Evolutionary conservation across 2,888 invertebrate species (phyloP).

Genomic region (Hirtodrosophila histrioides): DNA sequence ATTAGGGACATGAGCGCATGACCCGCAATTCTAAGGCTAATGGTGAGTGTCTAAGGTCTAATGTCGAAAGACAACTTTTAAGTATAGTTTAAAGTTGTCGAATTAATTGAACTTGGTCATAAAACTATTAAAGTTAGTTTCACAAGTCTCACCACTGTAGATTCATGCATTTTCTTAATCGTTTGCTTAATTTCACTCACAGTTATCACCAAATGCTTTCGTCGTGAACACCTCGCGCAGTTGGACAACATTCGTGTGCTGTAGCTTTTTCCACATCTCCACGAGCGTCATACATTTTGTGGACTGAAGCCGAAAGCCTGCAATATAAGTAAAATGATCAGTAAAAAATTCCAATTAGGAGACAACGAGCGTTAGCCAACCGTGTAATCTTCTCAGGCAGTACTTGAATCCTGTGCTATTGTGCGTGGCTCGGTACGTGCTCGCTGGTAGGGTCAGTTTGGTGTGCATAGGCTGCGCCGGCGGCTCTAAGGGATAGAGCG

Average conservation of each 20-base stretch:
- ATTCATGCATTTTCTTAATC: no score
- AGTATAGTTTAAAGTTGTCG: no score
- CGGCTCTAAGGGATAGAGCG: constrained; percentile 93
- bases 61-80: no score
- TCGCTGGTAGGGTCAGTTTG: constrained; percentile 90
- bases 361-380: constrained; percentile 82
- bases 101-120: no score
- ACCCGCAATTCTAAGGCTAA: no score
- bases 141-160: no score
- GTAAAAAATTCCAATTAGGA: not conserved
- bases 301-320: constrained; percentile 91
- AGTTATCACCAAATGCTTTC: constrained; percentile 97
- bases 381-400: constrained; percentile 95
- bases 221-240: constrained; percentile 97
- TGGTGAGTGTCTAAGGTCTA: no score
- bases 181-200: constrained; percentile 86
- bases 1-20: no score
- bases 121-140: no score
- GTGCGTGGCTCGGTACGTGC: constrained; percentile 95
- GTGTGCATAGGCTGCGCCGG: constrained; percentile 85
- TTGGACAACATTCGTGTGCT: constrained; percentile 97
- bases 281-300: constrained; percentile 93
- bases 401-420: constrained; percentile 93
- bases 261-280: constrained; percentile 97
- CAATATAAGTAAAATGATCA: not conserved